Evolutionary conservation across 2,113 vertebrate species (phyloP).

Genomic region (Rhea pennata): DNA sequence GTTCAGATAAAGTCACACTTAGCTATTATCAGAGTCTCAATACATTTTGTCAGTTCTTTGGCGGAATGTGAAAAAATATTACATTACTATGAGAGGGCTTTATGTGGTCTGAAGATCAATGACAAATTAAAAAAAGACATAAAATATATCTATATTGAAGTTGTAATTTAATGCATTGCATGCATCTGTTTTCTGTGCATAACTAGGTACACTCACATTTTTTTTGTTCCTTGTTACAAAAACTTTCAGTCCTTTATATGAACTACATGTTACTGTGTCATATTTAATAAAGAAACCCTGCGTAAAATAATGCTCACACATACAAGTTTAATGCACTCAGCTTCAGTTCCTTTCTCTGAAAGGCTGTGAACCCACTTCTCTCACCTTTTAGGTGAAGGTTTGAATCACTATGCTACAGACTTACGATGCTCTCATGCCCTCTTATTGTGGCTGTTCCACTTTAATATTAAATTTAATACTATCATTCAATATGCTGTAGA

Average conservation of each 20-base stretch:
- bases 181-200: neutral
- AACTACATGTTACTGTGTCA: conserved; percentile 15
- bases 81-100: neutral
- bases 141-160: neutral
- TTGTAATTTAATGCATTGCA: neutral
- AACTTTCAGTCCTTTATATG: neutral
- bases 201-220: neutral
- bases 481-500: neutral
- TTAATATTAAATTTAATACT: neutral
- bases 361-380: neutral
- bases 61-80: conserved; percentile 9
- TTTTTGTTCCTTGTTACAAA: conserved; percentile 12
- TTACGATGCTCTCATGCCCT: neutral
- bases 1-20: neutral
- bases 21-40: neutral
- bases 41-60: neutral
- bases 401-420: neutral
- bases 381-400: conserved; percentile 17
- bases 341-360: neutral
- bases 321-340: neutral
- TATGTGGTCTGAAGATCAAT: neutral
- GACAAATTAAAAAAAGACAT: neutral
- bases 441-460: neutral
- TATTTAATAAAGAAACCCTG: conserved; percentile 8
- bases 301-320: neutral